These are phyloP conservation scores for Donacobius atricapilla DNA, from an alignment of 2,113 vertebrate genomes.

Conservation along the genomic window DNA sequence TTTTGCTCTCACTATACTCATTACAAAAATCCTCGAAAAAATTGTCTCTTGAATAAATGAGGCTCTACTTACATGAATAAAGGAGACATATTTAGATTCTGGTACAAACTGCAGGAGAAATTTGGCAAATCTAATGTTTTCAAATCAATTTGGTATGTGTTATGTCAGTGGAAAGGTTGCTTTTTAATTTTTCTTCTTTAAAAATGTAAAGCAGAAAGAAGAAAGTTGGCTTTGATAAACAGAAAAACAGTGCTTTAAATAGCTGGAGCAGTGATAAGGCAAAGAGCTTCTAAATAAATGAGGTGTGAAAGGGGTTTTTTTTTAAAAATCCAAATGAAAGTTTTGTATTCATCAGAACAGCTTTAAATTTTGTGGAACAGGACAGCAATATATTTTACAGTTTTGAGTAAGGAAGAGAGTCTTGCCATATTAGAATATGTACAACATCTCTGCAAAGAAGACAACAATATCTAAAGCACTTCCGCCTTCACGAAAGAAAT, in stretches of 20 bases:
- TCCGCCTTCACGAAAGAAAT: constrained; percentile 28
- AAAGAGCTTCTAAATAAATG: constrained; percentile 21
- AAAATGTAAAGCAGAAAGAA: background rate
- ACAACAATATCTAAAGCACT: background rate
- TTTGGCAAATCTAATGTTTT: constrained; percentile 19
- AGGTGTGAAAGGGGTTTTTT: background rate
- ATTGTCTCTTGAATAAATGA: background rate
- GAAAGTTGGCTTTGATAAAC: background rate
- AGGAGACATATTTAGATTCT: background rate
- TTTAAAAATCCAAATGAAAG: background rate
- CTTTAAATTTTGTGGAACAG: background rate
- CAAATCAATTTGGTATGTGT: constrained; percentile 9
- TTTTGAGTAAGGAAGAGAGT: background rate
- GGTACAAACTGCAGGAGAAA: background rate
- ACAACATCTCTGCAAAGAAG: background rate
- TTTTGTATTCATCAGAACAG: background rate
- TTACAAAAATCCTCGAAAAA: background rate
- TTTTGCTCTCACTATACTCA: background rate
- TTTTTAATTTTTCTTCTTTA: background rate
- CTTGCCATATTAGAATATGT: background rate
- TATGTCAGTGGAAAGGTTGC: background rate
- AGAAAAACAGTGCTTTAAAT: background rate
- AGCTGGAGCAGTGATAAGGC: background rate
- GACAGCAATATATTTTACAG: background rate
- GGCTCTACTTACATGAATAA: background rate